A percentile compares a stretch with the other conserved stretches of the same genome.
These are phyloP conservation scores for Microplitis deprimator DNA, from an alignment of 2,888 invertebrate species.

Conservation along the genomic window DNA sequence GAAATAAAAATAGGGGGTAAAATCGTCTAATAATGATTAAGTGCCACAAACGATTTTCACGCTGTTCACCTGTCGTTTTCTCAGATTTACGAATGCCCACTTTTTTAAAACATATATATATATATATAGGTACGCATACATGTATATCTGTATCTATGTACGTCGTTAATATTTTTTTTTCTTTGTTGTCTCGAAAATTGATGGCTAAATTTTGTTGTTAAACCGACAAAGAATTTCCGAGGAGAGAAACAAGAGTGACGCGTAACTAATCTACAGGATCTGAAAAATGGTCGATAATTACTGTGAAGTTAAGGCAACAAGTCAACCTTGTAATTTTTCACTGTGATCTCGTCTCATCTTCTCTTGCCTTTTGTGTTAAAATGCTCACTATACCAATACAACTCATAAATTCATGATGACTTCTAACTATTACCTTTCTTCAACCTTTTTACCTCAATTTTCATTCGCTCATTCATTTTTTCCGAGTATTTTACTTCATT, in stretches of 20 bases:
- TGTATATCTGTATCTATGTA: neutral
- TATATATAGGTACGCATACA: neutral
- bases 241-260: constrained; percentile 23
- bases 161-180: constrained; percentile 14
- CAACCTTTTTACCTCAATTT: neutral
- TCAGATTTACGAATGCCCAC: neutral
- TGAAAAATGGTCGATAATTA: constrained; percentile 32
- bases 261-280: constrained; percentile 39
- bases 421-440: constrained; percentile 30
- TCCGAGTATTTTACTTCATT: neutral
- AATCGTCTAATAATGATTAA: constrained; percentile 43
- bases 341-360: neutral
- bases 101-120: neutral
- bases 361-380: neutral
- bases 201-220: constrained; percentile 25
- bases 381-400: neutral
- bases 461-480: neutral
- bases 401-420: constrained; percentile 18
- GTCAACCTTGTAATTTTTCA: constrained; percentile 28
- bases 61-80: constrained; percentile 45
- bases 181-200: constrained; percentile 11
- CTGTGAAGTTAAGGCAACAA: constrained; percentile 2
- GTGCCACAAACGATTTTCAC: constrained; percentile 50
- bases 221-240: constrained; percentile 19
- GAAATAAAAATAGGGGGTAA: constrained; percentile 4